Base-by-base conservation (phyloP, 2,888 invertebrate species). In the Morpho helenor region DNA sequence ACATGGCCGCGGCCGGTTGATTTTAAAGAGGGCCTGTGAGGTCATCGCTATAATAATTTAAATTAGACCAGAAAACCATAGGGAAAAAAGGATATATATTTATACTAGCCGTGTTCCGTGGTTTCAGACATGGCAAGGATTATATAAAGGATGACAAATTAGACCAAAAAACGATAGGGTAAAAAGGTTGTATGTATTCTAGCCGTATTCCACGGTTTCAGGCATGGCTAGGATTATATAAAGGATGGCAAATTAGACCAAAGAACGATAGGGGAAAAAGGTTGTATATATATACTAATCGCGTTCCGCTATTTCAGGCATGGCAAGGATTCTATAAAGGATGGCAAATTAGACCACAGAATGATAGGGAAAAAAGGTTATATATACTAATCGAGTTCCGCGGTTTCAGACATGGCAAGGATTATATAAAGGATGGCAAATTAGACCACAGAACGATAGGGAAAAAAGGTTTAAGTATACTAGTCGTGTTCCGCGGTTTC, bases 311-410 rank as follows among this genome's bases (percentile, higher is more conserved):
- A 2, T 16, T 16, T 16, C 16, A 16, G 1, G 2, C 16, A 16
- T 16, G 16, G 16, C 16, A 16, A 16, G 16, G 16, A 16, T n/a
- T n/a, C n/a, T n/a, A n/a, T n/a, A n/a, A n/a, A n/a, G n/a, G n/a
- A n/a, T n/a, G n/a, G n/a, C n/a, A 79, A 81, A 82, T 77, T 81
- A 72, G 79, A 79, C 76, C 80, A 60, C 44, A 31, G 9, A 23
- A 41, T 51, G 42, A 39, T 8, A 39, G 31, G 39, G 4, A 3
- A 9, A 16, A 23, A 50, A 50, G 50, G 16, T 7, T 42, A n/a
- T 8, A 8, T 8, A 2, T n/a, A n/a, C 22, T 46, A 46, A 1
- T 16, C 8, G 4, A 8, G 16, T 7, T 7, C 7, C 22, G 7
- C 7, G 7, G 10, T 45, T 23, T 23, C 23, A 4, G 2, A 2